These are phyloP conservation scores for Plagodis dolabraria DNA, from an alignment of 2,888 invertebrate species.

Conservation along the genomic window DNA sequence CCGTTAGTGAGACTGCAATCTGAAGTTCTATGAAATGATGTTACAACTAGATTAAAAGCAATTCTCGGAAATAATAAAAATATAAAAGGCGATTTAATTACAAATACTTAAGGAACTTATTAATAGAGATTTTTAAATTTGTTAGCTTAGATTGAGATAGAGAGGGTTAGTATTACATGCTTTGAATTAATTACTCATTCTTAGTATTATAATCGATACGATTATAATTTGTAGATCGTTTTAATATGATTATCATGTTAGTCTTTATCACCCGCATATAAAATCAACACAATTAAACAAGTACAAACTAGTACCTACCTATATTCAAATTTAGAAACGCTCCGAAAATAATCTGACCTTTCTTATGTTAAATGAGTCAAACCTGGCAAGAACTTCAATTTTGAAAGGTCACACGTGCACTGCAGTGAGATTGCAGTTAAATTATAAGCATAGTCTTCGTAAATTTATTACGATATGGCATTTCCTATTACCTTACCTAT, in stretches of 20 bases:
- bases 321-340: conserved; percentile 10
- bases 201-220: no score
- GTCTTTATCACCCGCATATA: conserved; percentile 1
- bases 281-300: neutral
- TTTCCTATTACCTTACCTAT: conserved; percentile 79
- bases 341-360: conserved; percentile 14
- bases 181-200: no score
- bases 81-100: no score
- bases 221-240: no score
- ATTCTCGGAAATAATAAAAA: no score
- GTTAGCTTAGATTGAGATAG: no score
- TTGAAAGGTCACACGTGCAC: conserved; percentile 43
- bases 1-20: conserved; percentile 7
- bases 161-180: no score
- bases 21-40: conserved; percentile 10
- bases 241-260: neutral
- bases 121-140: no score
- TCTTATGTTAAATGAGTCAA: conserved; percentile 15
- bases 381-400: conserved; percentile 25
- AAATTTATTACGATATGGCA: conserved; percentile 70
- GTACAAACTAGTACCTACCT: no score
- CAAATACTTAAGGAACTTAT: no score
- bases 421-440: conserved; percentile 47
- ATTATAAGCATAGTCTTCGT: conserved; percentile 57
- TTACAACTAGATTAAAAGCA: neutral